These are phyloP conservation scores for Hycleus cichorii DNA, from an alignment of 1,140 invertebrate species.

Conservation along the genomic window DNA sequence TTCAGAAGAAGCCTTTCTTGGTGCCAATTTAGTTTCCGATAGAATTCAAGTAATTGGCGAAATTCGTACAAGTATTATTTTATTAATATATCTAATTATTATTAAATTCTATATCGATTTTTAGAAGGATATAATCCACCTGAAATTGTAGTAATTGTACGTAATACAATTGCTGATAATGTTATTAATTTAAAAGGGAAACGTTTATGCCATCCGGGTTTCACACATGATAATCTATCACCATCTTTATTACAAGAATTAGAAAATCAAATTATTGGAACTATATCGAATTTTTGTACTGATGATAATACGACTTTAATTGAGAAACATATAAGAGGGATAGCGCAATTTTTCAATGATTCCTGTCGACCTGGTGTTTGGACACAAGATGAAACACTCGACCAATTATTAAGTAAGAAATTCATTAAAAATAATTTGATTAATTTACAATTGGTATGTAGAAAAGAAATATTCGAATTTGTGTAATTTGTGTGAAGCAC, in stretches of 20 bases:
- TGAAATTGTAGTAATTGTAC: slow-evolving; percentile 51
- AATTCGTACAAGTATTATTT: slow-evolving; percentile 16
- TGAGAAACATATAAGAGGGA: slow-evolving; percentile 48
- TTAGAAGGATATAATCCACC: slow-evolving; percentile 47
- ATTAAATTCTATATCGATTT: slow-evolving; percentile 13
- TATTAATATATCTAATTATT: slow-evolving; percentile 1
- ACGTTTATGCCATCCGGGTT: slow-evolving; percentile 58
- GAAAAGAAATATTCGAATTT: slow-evolving; percentile 45
- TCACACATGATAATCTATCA: slow-evolving; percentile 48
- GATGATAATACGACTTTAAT: slow-evolving; percentile 39
- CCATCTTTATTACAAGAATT: slow-evolving; percentile 52
- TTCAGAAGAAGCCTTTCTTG: slow-evolving; percentile 27
- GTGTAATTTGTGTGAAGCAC: slow-evolving; percentile 44
- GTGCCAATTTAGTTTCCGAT: slow-evolving; percentile 10
- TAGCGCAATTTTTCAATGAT: slow-evolving; percentile 50
- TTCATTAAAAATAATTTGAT: neutral
- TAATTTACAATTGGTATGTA: slow-evolving; percentile 29
- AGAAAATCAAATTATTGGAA: slow-evolving; percentile 42
- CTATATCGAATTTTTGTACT: slow-evolving; percentile 19
- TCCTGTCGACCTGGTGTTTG: slow-evolving; percentile 61
- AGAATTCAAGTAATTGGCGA: slow-evolving; percentile 17
- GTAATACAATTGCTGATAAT: slow-evolving; percentile 35
- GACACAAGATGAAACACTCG: slow-evolving; percentile 46
- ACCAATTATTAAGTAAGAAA: slow-evolving; percentile 49
- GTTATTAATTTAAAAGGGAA: slow-evolving; percentile 43